Percentiles rank a stretch among this genome's conserved stretches.
Evolutionary conservation across 2,113 vertebrate species (phyloP).

Genomic region (Probosciger aterrimus): DNA sequence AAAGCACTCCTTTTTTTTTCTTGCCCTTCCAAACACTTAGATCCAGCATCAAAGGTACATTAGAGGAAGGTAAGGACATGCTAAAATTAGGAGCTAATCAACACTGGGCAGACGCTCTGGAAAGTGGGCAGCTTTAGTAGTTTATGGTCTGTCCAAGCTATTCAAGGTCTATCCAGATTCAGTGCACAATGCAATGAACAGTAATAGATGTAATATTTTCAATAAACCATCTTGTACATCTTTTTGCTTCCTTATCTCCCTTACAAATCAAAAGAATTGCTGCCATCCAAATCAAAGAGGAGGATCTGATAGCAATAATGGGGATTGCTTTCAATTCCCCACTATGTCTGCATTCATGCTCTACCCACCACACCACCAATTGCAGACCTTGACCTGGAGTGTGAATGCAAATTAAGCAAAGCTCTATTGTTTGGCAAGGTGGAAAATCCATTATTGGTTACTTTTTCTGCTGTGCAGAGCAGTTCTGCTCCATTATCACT

Average conservation of each 20-base stretch:
- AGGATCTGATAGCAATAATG: background rate
- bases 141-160: background rate
- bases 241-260: background rate
- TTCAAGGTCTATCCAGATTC: background rate
- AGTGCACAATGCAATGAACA: background rate
- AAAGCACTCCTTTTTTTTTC: background rate
- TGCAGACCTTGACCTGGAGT: background rate
- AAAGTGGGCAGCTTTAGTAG: background rate
- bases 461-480: background rate
- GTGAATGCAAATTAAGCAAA: background rate
- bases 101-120: too few species aligned
- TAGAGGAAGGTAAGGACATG: background rate
- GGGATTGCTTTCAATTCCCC: background rate
- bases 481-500: background rate
- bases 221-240: background rate
- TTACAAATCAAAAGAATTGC: background rate
- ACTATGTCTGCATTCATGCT: background rate
- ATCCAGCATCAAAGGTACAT: background rate
- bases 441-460: constrained; percentile 23
- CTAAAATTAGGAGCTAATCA: background rate
- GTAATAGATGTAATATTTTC: background rate
- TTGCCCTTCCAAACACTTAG: background rate
- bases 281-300: background rate
- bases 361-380: background rate
- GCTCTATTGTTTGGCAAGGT: background rate